phyloP scores from a whole-genome alignment of 2,888 invertebrate species.

The Agonopterix alstromeriana region DNA sequence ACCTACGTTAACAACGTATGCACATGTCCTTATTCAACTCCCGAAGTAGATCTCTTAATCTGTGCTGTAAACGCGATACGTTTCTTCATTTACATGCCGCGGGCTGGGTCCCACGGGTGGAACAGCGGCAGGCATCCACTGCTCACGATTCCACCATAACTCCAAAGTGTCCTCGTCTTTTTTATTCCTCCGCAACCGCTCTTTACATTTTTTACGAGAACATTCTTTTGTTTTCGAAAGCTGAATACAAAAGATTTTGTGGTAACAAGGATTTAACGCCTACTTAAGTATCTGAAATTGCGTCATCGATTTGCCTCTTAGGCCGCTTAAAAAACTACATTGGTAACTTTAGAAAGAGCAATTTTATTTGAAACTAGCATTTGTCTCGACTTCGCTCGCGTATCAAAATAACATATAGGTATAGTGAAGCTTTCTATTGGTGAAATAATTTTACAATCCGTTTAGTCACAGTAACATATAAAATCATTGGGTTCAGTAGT shows the following conservation, averaged over 20 bases:
- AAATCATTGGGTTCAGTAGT: no score
- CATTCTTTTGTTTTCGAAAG: slow-evolving; percentile 13
- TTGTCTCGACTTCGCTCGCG: no score
- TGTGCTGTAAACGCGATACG: slow-evolving; percentile 32
- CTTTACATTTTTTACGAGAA: slow-evolving; percentile 17
- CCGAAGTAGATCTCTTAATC: slow-evolving; percentile 19
- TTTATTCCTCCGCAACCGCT: slow-evolving; percentile 19
- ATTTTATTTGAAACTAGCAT: no score
- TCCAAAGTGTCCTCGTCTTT: slow-evolving; percentile 25
- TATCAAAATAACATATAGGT: no score
- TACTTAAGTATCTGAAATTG: no score
- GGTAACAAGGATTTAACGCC: not conserved
- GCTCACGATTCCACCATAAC: slow-evolving; percentile 37
- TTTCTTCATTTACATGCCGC: slow-evolving; percentile 41
- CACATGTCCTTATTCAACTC: slow-evolving; percentile 7
- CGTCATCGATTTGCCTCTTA: no score
- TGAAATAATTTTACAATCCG: no score
- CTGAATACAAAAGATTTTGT: slow-evolving; percentile 2
- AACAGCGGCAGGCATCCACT: slow-evolving; percentile 11
- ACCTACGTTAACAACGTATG: not conserved
- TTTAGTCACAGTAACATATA: no score
- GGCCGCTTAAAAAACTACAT: no score
- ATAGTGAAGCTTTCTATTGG: no score
- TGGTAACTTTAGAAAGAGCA: no score
- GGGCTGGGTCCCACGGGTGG: slow-evolving; percentile 11